Conservation (phyloP, 2,113 vertebrate species). For the Tapirus terrestris region DNA sequence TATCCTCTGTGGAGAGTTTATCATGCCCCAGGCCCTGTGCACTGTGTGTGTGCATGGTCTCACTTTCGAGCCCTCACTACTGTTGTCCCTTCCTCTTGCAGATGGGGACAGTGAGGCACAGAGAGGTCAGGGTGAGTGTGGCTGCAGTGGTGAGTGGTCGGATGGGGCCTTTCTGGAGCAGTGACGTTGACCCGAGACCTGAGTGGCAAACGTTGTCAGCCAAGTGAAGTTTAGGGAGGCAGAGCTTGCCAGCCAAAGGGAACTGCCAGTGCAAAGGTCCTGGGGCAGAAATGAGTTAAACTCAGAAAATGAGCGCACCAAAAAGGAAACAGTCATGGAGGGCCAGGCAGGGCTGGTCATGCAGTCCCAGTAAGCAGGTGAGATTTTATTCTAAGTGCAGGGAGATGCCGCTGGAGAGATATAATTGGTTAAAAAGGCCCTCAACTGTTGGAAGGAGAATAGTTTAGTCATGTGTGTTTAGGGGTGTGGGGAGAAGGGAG, state of each 20-base stretch:
- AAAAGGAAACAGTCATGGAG: not conserved
- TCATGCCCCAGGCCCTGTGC: not conserved
- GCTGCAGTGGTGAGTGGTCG: fast-evolving
- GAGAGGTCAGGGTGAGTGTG: not conserved
- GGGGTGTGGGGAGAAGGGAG: not conserved
- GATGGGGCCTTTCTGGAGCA: not conserved
- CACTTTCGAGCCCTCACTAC: fast-evolving
- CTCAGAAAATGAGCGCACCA: not conserved
- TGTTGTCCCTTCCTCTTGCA: not conserved
- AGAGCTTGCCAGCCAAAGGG: not conserved
- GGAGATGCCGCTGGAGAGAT: not conserved
- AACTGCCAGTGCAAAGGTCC: not conserved
- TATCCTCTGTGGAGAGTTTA: not conserved
- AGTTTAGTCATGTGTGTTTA: not conserved
- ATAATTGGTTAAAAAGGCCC: not conserved
- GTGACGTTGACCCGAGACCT: not conserved
- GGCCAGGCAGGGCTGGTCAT: not conserved
- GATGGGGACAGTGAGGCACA: too few relatives aligned
- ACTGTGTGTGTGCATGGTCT: fast-evolving
- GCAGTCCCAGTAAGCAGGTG: not conserved
- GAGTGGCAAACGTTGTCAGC: not conserved
- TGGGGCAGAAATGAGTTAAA: not conserved
- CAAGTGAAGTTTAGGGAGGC: not conserved
- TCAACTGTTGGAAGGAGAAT: not conserved
- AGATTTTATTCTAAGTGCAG: not conserved